Evolutionary conservation across 23 tunicate species (phyloP), one percentile per base, ranked within the genome.

Genomic region (Styela plicata): DNA sequence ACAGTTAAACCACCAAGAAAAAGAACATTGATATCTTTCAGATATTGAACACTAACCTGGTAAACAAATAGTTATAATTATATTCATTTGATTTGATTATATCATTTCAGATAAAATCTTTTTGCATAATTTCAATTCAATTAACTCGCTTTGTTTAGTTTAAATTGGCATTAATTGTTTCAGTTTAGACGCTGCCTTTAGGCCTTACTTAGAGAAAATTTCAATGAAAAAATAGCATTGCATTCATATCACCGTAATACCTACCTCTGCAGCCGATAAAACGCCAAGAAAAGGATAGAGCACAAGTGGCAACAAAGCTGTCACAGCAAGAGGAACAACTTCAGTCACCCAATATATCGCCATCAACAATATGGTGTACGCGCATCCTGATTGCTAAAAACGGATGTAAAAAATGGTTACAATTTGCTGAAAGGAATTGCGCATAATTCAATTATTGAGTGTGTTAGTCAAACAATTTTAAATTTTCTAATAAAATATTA

Each of bases 251-350:
- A 21, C 19, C 21, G 21, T 63, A 23, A n/a, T 27, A 69, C 89
- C 64, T 67, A 95, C 99, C 80, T n/a, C 25, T 63, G 62, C 68
- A 5, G 95, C 99, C 65, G 73, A 36, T 25, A 87, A 34, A 0
- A 95, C 82, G 10, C 99, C 96, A 23, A 95, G 66, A 24, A 95
- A 21, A 19, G 99, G 99, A 73, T 86, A 95, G 19, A 95, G 74
- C 5, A 95, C 86, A 33, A 95, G 64, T 1, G 99, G 99, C 26
- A 90, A 77, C 31, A 95, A 73, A 33, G 99, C 88, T 13, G 96
- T 90, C 10, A 95, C 96, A n/a, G 99, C 99, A 21, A 95, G 82
- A 19, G 99, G 99, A 21, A 90, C 83, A 30, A 95, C 99, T 81
- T 95, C 99, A 21, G 86, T 63, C 44, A 87, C 87, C 99, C 99